phyloP scores from a whole-genome alignment of 2,797 vertebrate genomes.

The Threskiornis aethiopicus region DNA sequence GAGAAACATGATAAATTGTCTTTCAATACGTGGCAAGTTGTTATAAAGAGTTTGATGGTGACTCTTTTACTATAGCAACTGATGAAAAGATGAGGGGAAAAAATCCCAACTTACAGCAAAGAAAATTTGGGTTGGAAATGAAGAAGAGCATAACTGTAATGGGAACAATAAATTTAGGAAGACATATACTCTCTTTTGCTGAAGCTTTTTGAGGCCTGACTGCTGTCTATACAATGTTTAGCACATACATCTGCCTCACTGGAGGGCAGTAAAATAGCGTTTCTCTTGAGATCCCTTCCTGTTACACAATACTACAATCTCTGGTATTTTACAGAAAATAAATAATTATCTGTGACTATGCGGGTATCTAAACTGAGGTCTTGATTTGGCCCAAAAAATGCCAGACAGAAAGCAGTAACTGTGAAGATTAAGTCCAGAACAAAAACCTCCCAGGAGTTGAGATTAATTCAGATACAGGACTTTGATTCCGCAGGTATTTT shows the following conservation, averaged over 20 bases:
- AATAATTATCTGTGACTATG: neutral
- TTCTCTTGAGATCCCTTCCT: neutral
- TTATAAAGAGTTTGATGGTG: neutral
- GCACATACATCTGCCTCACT: neutral
- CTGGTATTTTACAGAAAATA: neutral
- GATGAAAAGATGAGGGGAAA: neutral
- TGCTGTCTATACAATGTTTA: neutral
- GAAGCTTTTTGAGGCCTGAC: neutral
- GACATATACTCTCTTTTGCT: neutral
- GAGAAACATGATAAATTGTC: neutral
- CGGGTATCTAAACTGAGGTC: neutral
- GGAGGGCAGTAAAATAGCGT: neutral
- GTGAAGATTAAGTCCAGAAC: slow-evolving; percentile 45
- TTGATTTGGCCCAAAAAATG: neutral
- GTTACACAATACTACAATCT: neutral
- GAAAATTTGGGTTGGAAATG: neutral
- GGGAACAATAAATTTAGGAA: neutral
- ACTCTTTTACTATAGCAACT: neutral
- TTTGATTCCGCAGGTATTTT: slow-evolving; percentile 55
- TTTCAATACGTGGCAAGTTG: neutral
- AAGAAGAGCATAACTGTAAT: neutral
- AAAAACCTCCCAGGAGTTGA: slow-evolving; percentile 60
- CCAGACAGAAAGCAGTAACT: slow-evolving; percentile 47
- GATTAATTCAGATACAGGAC: slow-evolving; percentile 49
- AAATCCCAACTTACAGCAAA: neutral